phyloP scores from a whole-genome alignment of 2,888 invertebrate species.

The Quadroppia sp. region DNA sequence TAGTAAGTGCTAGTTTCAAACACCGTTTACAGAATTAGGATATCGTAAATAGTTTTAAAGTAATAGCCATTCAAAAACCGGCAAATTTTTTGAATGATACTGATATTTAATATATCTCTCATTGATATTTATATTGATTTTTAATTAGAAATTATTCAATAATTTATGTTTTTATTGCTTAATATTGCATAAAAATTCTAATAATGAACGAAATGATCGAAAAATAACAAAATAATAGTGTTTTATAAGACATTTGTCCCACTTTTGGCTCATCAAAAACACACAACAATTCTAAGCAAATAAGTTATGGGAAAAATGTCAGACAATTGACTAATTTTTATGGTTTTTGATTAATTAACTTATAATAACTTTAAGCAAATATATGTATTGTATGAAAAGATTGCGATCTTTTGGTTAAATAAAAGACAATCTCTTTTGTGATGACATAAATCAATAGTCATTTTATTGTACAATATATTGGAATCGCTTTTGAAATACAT shows the following conservation, averaged over 20 bases:
- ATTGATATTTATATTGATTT: background rate
- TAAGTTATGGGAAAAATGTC: background rate
- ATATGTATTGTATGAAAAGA: background rate
- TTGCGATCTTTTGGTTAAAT: background rate
- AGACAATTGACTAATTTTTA: background rate
- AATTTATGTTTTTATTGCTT: conserved; percentile 25
- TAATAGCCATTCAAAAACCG: background rate
- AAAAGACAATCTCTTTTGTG: background rate
- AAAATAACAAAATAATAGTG: background rate
- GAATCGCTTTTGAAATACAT: background rate
- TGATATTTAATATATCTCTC: background rate
- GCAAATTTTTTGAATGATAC: no score
- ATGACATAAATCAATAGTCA: background rate
- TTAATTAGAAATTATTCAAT: background rate
- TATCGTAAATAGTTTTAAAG: background rate
- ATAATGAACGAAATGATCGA: conserved; percentile 5
- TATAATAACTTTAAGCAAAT: background rate
- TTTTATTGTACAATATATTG: background rate
- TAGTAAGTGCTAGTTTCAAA: no score
- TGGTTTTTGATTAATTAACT: background rate
- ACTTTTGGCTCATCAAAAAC: conserved; percentile 11
- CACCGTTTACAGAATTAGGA: no score
- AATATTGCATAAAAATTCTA: conserved; percentile 27
- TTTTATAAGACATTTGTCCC: conserved; percentile 30
- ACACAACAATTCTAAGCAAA: background rate